Base-by-base conservation (phyloP, 2,888 invertebrate species). In the Pachycephus smyrnensis region DNA sequence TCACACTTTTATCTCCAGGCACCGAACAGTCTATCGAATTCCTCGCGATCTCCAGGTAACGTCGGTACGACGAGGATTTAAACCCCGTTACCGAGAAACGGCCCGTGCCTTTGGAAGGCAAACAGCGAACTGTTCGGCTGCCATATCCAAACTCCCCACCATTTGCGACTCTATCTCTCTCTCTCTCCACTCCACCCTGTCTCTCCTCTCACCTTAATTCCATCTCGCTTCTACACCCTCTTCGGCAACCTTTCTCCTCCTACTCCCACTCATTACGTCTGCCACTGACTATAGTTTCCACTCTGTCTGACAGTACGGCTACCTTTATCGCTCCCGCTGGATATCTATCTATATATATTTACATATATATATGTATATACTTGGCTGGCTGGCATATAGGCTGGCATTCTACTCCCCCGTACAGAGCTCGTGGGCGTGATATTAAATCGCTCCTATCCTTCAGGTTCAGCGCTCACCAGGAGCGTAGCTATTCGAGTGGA, bases 101-200 rank as follows among this genome's bases (percentile, higher is more conserved):
- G 88, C 89, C 90, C 90, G 90, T 87, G 89, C 90, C 89, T 86
- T 86, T 85, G 89, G 89, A 89, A 90, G 90, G 90, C 90, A 90
- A 90, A 89, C 89, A 89, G 89, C 91, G 84, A 88, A 91, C 91
- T 91, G 91, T 84, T 86, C 88, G 89, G 89, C 87, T 90, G 90
- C 91, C 91, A 91, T 91, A 87, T 90, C 89, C 87, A 85, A 87
- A 85, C 85, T 84, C 88, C 89, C 68, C 90, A 90, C 87, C 88
- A 83, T 84, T 79, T 75, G 79, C 78, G 71, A 30, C 40, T n/a
- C 68, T 69, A n/a, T 71, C 76, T 74, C 55, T 79, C 79, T 75
- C 80, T 75, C 82, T 81, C 80, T 73, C 81, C 80, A 83, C 79
- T 77, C 73, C 73, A 33, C 76, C 73, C 69, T 31, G 68, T n/a